Conservation (phyloP, 2,113 vertebrate species). For the Choloepus hoffmanni region DNA sequence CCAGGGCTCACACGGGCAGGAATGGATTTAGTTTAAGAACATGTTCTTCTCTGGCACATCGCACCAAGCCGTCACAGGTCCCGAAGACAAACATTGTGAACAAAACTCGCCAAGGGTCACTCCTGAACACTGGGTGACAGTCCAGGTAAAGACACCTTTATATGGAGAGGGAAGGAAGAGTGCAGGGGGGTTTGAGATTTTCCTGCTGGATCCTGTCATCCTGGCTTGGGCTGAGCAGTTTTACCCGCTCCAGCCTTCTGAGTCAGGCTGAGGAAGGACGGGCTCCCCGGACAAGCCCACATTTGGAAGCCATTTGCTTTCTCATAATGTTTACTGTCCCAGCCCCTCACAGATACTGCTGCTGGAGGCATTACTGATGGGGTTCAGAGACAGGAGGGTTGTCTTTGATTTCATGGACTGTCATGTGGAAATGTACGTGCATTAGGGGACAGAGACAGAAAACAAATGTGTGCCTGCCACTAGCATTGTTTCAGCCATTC, state of each 20-base stretch:
- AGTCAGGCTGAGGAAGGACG: not conserved
- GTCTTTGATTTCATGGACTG: conserved; percentile 15
- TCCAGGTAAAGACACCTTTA: not conserved
- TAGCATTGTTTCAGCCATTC: rapidly evolving
- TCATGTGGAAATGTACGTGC: not conserved
- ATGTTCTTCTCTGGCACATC: too few species aligned
- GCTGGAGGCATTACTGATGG: conserved; percentile 61
- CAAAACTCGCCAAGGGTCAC: rapidly evolving
- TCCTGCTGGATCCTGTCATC: not conserved
- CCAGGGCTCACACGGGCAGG: too few species aligned
- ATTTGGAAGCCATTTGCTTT: conserved; percentile 82
- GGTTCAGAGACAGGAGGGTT: conserved; percentile 59
- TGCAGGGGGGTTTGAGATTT: not conserved
- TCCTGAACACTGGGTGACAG: not conserved
- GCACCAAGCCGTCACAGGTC: too few species aligned
- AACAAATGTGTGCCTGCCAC: not conserved
- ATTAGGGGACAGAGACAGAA: conserved; percentile 3
- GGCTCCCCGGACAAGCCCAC: conserved; percentile 61
- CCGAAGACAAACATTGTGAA: rapidly evolving
- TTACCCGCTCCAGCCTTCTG: not conserved
- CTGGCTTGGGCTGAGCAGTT: not conserved
- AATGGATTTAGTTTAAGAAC: too few species aligned
- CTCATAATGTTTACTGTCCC: conserved; percentile 78
- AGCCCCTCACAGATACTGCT: conserved; percentile 77
- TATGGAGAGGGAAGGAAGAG: not conserved